Evolutionary conservation across 2,113 vertebrate genomes (phyloP), one percentile per base, ranked within the genome.

Genomic region (Hepsetus odoe): DNA sequence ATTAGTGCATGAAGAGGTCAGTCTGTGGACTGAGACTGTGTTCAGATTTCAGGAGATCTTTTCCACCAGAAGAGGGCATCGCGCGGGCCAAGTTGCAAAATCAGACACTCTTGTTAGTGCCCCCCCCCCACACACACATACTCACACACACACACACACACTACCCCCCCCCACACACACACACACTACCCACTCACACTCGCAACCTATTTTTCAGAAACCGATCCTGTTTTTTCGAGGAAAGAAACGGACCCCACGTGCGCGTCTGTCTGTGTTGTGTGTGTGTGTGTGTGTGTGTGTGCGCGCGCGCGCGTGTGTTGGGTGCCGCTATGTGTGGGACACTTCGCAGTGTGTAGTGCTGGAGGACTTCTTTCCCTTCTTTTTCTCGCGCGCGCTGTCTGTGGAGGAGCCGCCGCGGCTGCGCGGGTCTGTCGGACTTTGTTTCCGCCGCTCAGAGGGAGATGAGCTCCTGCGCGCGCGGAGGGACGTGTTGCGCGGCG

Each of bases 51-150:
- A 20, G 61, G 61, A 65, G 32, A 58, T 69, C 53, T 49, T 75
- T 81, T 38, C 65, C 68, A 70, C 84, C 79, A 81, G 79, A 81
- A 81, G 79, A 81, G 79, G 79, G 79, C 79, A 69, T 69, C n/a
- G 30, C 67, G 38, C 65, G 30, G 49, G 30, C 49, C 9, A 24
- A 72, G 69, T 64, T 24, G 73, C 56, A 51, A 56, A 73, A 55
- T 70, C 64, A 56, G 77, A 49, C 77, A 55, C 33, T 79, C 13
- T 35, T 72, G 70, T 72, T 70, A 79, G 69, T 66, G 77, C 61
- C 56, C 55, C 56, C 62, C 66, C 40, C 69, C 12, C 42, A 22
- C 32, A 13, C 56, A 16, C 64, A 49, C 70, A 51, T 42, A 2
- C 30, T 14, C 62, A 18, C 46, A 49, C 16, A 49, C 16, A 18